phyloP scores from a whole-genome alignment of 2,888 invertebrate genomes.

The Tenthredo amoena region DNA sequence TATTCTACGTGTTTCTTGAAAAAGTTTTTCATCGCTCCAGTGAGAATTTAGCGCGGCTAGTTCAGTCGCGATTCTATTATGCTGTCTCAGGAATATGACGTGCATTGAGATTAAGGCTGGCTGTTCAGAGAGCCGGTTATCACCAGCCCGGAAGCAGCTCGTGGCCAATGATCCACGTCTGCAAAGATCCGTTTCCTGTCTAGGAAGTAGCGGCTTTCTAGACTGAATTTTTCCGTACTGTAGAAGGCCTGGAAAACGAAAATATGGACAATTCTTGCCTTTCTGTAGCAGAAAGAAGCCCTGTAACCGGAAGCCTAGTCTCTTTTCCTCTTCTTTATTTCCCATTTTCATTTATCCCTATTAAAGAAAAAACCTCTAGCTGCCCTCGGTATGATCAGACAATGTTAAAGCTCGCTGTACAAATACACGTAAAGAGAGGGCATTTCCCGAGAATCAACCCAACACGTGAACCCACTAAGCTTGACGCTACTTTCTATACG shows the following conservation, averaged over 20 bases:
- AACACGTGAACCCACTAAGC: not conserved
- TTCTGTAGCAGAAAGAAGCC: not conserved
- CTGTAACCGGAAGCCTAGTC: not conserved
- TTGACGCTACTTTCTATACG: conserved; percentile 14
- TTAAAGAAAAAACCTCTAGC: not conserved
- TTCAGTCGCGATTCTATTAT: conserved; percentile 87
- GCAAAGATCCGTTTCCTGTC: conserved; percentile 82
- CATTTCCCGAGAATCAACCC: not conserved
- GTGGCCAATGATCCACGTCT: conserved; percentile 86
- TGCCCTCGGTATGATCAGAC: not conserved
- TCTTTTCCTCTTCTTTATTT: not conserved
- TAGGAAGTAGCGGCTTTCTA: conserved; percentile 81
- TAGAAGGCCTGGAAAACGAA: conserved; percentile 69
- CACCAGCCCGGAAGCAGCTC: conserved; percentile 89
- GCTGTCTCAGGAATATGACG: conserved; percentile 87
- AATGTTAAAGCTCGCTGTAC: not conserved
- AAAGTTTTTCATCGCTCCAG: conserved; percentile 94
- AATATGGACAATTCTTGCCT: not conserved
- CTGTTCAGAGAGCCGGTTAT: conserved; percentile 89
- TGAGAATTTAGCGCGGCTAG: conserved; percentile 88
- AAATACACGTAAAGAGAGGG: not conserved
- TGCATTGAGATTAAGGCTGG: conserved; percentile 89
- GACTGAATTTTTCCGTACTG: conserved; percentile 84
- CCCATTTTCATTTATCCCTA: not conserved
- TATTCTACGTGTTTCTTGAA: conserved; percentile 91